A percentile compares a stretch with the other conserved stretches of the same genome.
Evolutionary conservation across 2,113 vertebrate genomes (phyloP).

Genomic region (Pituophis catenifer): DNA sequence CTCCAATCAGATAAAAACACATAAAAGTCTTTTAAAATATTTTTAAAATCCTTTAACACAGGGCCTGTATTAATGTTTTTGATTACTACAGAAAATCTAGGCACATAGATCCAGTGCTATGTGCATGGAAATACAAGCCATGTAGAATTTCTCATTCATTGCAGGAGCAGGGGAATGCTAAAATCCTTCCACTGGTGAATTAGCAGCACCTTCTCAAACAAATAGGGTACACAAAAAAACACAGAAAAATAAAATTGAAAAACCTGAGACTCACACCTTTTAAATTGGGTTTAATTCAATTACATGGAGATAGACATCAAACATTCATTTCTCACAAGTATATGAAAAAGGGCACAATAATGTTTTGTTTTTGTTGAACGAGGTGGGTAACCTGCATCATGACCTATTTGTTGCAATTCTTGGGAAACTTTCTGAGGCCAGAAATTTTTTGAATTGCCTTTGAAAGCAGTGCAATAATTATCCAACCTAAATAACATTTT

Average conservation of each 20-base stretch:
- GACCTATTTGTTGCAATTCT: background rate
- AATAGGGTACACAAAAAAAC: background rate
- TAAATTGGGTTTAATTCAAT: background rate
- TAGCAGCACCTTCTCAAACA: background rate
- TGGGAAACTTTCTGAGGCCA: background rate
- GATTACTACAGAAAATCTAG: background rate
- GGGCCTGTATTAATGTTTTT: background rate
- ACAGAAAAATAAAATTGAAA: background rate
- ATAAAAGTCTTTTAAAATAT: background rate
- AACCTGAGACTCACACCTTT: background rate
- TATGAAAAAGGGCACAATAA: background rate
- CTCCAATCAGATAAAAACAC: constrained; percentile 2
- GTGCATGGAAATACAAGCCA: background rate
- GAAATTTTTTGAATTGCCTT: background rate
- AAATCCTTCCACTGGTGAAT: background rate
- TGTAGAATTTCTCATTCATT: background rate
- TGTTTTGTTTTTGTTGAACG: background rate
- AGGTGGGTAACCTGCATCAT: background rate
- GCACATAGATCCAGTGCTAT: background rate
- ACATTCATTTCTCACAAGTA: background rate
- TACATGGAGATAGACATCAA: background rate
- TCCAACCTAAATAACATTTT: background rate
- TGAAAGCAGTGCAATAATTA: background rate
- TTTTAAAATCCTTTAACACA: background rate
- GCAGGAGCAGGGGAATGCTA: background rate